Evolutionary conservation across 1,140 invertebrate species (phyloP).

Genomic region (Pinna nobilis): DNA sequence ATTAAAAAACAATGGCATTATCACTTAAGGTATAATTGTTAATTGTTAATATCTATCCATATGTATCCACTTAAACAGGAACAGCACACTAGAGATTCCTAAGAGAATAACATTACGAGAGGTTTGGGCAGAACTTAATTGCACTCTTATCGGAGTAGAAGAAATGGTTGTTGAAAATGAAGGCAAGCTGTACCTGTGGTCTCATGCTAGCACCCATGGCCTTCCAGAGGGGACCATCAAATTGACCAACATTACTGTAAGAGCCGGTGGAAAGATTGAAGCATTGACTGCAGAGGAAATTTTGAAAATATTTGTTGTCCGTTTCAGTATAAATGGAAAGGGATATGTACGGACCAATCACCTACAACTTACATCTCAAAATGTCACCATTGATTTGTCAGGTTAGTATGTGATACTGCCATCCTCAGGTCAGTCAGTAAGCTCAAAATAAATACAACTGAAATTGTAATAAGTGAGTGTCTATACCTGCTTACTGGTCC

Average conservation of each 20-base stretch:
- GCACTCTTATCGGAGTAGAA: slow-evolving; percentile 54
- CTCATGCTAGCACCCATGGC: slow-evolving; percentile 53
- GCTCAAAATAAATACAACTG: no score
- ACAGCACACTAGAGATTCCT: slow-evolving; percentile 52
- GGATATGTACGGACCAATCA: slow-evolving; percentile 59
- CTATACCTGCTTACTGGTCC: no score
- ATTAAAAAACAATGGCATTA: no score
- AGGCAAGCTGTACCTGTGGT: slow-evolving; percentile 62
- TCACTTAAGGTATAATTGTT: no score
- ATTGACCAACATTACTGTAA: slow-evolving; percentile 54
- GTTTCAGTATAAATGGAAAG: slow-evolving; percentile 58
- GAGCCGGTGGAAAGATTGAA: slow-evolving; percentile 62
- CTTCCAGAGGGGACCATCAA: slow-evolving; percentile 45
- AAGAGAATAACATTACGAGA: slow-evolving; percentile 53
- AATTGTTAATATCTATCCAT: no score
- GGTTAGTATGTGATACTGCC: slow-evolving; percentile 46
- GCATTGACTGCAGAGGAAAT: slow-evolving; percentile 41
- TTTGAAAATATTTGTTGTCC: slow-evolving; percentile 46
- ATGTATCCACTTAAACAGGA: no score
- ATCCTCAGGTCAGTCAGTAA: no score
- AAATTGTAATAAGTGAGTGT: no score
- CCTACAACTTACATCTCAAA: slow-evolving; percentile 54
- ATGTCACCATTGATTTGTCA: slow-evolving; percentile 62
- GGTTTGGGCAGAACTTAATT: slow-evolving; percentile 62
- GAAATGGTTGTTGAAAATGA: slow-evolving; percentile 58